Base-by-base conservation (phyloP, 2,888 invertebrate species). In the Drosophila flavopinicola region DNA sequence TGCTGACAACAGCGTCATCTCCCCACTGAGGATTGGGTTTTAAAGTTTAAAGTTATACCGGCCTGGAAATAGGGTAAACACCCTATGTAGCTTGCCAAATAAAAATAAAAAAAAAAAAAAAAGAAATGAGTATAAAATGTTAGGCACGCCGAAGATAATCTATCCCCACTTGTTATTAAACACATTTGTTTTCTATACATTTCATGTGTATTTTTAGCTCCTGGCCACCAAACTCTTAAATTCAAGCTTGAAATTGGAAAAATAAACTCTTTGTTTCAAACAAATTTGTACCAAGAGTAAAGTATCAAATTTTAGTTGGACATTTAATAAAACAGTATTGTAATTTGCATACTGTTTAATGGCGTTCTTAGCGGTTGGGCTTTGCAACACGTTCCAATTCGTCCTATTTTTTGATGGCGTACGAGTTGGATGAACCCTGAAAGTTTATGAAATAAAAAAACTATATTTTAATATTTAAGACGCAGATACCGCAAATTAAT, bases 341-440 rank as follows among this genome's bases (percentile, higher is more conserved):
- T 78, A 66, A 78, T 78, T 74, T 66, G 37, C 63, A 47, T 63
- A 27, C 29, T 32, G n/a, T n/a, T n/a, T n/a, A n/a, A n/a, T n/a
- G n/a, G 15, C 52, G 13, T 63, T 54, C 63, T 97, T 99, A 99
- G 96, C 99, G 97, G 95, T 99, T 99, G 92, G 99, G 99, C 93
- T 99, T 99, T 91, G 99, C 99, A 87, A 99, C 99, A 94, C 99
- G 97, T 93, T 99, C 99, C 92, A 99, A 94, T 93, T 99, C 99
- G 92, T 99, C 99, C 93, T 99, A 99, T 94, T 99, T 99, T 94
- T 99, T 99, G 93, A 99, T 99, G 85, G 99, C 99, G 90, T 99
- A 99, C 32, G 99, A 99, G 93, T 99, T 99, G 70, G 99, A 99
- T 71, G 99, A 99, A 78, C 99, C 99, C 95, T 95, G 90, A 0